Evolutionary conservation across 2,113 vertebrate genomes (phyloP), one percentile per base, ranked within the genome.

Genomic region (Heliornis fulica): DNA sequence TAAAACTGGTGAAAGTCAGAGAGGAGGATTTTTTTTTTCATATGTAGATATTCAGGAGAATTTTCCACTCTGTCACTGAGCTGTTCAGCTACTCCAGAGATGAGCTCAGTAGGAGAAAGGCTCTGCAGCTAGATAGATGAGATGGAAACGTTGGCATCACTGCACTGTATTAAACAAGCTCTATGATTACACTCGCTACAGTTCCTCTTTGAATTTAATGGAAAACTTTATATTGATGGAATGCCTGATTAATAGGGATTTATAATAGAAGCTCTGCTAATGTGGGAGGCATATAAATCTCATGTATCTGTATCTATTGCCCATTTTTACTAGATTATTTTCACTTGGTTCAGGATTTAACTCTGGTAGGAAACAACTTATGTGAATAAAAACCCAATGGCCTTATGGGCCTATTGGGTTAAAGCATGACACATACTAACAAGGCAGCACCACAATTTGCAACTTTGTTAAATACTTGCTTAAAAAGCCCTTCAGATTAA

Each of bases 191-290:
- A 78, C 36, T 96, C 31, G 20, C 84, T 74, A 88, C 65, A 84
- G 79, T 60, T 95, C 89, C 63, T 89, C 90, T 88, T 85, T 64
- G 84, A 87, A 89, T 95, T 91, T 94, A 97, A 97, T 95, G 93
- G 87, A 86, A 93, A 97, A 95, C 77, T 89, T 86, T 85, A 43
- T 95, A 89, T 76, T 89, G 82, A 90, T 87, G 68, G 82, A 90
- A 92, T 90, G 91, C 50, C 86, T 81, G 90, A 95, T 97, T 96
- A 97, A 96, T 77, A 87, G 70, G 88, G 90, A 93, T 97, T 96
- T 97, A 86, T 93, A 93, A 84, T 38, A 88, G 86, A 90, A 96
- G 59, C 61, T 87, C 91, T 84, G 89, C 92, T 96, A 95, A 96
- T 95, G 69, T 88, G 60, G 87, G 63, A 91, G 87, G 71, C 57